Percentiles rank a stretch among this genome's conserved stretches.
Evolutionary conservation across 2,888 invertebrate genomes (phyloP).

Genomic region (Argynnis bischoffii): DNA sequence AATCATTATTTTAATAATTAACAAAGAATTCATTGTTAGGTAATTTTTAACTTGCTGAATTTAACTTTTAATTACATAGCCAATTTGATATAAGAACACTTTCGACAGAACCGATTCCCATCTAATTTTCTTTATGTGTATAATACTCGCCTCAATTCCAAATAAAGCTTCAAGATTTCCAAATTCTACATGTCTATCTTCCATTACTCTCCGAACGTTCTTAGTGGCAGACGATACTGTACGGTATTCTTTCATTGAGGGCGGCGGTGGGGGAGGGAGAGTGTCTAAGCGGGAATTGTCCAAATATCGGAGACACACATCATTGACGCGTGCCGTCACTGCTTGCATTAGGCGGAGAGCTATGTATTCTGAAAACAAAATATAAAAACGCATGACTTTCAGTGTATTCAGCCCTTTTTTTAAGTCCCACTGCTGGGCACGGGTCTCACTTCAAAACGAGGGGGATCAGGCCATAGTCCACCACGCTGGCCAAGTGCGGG

Average conservation of each 20-base stretch:
- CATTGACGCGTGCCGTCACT: conserved; percentile 87
- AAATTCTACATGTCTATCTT: conserved; percentile 93
- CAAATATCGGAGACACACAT: conserved; percentile 86
- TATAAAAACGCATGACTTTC: not conserved
- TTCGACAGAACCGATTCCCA: too few species aligned
- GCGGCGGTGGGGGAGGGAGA: conserved; percentile 83
- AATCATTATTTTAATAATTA: too few species aligned
- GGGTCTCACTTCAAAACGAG: too few species aligned
- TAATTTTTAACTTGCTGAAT: too few species aligned
- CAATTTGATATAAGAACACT: too few species aligned
- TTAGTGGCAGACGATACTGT: conserved; percentile 87
- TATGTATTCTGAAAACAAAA: conserved; percentile 84
- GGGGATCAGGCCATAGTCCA: too few species aligned
- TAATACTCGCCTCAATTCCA: conserved; percentile 85
- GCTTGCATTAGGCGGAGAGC: conserved; percentile 89
- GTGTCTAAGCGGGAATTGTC: conserved; percentile 85
- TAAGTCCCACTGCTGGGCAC: too few species aligned
- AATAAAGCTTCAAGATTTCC: conserved; percentile 92
- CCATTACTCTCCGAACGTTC: conserved; percentile 94
- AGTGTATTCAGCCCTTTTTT: too few species aligned
- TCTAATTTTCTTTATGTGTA: not conserved
- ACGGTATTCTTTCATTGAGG: conserved; percentile 73
- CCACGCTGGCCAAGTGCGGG: too few species aligned
- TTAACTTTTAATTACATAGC: too few species aligned
- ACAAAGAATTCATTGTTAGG: too few species aligned